A percentile compares a stretch with the other conserved stretches of the same genome.
These are phyloP conservation scores for Apis mellifera DNA, from an alignment of 1,140 invertebrate species.

Conservation along the genomic window Amel_HAv3.1 CM009941.2:11393001-11393500, in stretches of 20 bases:
- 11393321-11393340: constrained; percentile 12
- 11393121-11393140: constrained; percentile 41
- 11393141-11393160: constrained; percentile 45
- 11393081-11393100: constrained; percentile 47
- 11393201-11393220: constrained; percentile 30
- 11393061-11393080: constrained; percentile 21
- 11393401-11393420: constrained; percentile 56
- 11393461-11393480: constrained; percentile 64
- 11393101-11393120: constrained; percentile 40
- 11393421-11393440: constrained; percentile 72
- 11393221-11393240: background rate
- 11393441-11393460: constrained; percentile 66
- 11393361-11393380: constrained; percentile 5
- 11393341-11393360: constrained; percentile 10
- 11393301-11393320: constrained; percentile 33
- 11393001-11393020: background rate
- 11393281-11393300: constrained; percentile 41
- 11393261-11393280: background rate
- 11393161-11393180: constrained; percentile 20
- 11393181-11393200: background rate
- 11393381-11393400: constrained; percentile 55
- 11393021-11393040: background rate
- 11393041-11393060: constrained; percentile 16
- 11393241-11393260: constrained; percentile 8
- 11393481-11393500: constrained; percentile 68